Evolutionary conservation across 1,140 invertebrate genomes (phyloP), one percentile per base, ranked within the genome.

Genomic region (Globodera rostochiensis): DNA sequence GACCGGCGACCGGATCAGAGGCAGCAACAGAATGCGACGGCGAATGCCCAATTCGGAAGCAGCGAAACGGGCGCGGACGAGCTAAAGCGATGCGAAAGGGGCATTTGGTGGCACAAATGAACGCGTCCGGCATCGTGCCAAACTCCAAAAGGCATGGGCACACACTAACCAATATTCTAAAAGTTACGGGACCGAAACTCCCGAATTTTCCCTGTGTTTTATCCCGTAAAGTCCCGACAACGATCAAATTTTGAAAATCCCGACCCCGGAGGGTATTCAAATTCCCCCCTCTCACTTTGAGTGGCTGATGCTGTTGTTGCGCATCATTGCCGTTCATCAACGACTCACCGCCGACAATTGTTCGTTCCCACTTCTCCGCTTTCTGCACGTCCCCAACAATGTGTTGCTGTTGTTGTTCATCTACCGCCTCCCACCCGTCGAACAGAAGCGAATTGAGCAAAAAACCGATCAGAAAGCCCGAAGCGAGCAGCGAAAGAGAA

Each of bases 11-110:
- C 88, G 85, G n/a, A 82, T 82, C 47, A 90, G 76, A n/a, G 90
- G 76, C 21, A 88, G 64, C 11, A 90, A 84, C 57, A 90, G 82
- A 5, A 90, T 19, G 60, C 84, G 82, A 46, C 88, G 87, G 8
- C 88, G 87, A 74, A 86, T 90, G 53, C 88, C 88, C 53, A 89
- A 77, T 82, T 89, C 88, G 45, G 88, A 85, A n/a, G 87, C 88
- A 6, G 88, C 88, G 77, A 89, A 89, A 46, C 88, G 81, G n/a
- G 88, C 79, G 25, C 88, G 78, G 46, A 86, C 69, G 0, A 88
- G 74, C 83, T 84, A 45, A 74, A 83, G 60, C 36, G 36, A 36
- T 36, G 1, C 36, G 36, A 3, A 11, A 19, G 57, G 57, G 9
- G 13, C 1, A 6, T 13, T 13, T 4, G 57, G 53, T 15, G 15